A percentile compares a stretch with the other conserved stretches of the same genome.
Conservation (phyloP, 2,113 vertebrate species). For the Cettia cetti region DNA sequence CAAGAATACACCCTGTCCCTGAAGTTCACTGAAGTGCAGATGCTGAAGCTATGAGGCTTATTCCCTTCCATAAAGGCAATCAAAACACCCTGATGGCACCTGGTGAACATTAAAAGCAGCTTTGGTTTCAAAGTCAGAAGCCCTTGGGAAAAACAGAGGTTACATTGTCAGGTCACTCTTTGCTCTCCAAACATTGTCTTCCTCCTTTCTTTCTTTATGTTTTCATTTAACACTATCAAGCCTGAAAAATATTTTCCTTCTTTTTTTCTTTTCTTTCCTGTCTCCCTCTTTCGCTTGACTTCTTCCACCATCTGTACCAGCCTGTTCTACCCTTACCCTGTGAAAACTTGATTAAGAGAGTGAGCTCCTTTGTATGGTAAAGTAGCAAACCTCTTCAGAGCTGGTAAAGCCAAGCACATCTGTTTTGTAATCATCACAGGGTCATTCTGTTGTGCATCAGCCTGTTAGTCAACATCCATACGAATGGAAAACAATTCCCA, state of each 20-base stretch:
- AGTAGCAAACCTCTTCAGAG: not conserved
- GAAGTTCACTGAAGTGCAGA: constrained; percentile 33
- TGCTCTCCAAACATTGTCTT: constrained; percentile 12
- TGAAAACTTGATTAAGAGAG: not conserved
- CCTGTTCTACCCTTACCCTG: not conserved
- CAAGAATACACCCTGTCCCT: constrained; percentile 22
- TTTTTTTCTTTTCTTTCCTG: not conserved
- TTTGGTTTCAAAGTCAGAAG: constrained; percentile 68
- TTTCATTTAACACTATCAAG: constrained; percentile 43
- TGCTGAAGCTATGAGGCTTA: constrained; percentile 29
- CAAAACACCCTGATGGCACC: constrained; percentile 56
- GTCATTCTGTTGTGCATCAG: not conserved
- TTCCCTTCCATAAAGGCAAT: constrained; percentile 53
- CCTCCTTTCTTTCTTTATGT: constrained; percentile 39
- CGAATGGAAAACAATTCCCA: not conserved
- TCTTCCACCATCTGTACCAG: not conserved
- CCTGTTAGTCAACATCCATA: not conserved
- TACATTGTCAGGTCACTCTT: constrained; percentile 54
- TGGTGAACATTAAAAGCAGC: constrained; percentile 67
- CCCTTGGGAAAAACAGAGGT: constrained; percentile 54
- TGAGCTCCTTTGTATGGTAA: not conserved
- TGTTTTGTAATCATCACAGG: not conserved
- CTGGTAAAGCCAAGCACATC: not conserved
- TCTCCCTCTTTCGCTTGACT: not conserved
- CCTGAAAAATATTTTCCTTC: constrained; percentile 36